phyloP scores from a whole-genome alignment of 2,797 vertebrate species.

The Enoplosus armatus region DNA sequence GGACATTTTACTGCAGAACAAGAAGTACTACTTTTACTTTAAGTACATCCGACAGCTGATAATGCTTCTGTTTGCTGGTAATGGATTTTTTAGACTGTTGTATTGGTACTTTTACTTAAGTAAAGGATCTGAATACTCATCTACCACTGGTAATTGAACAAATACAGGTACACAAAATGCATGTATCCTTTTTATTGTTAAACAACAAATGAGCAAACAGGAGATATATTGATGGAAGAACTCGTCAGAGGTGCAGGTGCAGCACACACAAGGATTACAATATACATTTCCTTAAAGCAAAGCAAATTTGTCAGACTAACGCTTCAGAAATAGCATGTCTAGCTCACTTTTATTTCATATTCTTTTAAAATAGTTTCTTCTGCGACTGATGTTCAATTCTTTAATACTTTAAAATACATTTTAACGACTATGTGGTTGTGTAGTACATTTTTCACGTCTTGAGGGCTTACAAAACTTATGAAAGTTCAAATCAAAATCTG shows the following conservation, averaged over 20 bases:
- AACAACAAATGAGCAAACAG: neutral
- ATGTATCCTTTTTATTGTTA: neutral
- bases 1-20: no score
- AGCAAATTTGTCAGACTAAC: neutral
- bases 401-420: conserved; percentile 6
- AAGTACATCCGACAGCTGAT: no score
- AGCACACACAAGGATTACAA: neutral
- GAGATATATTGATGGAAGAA: neutral
- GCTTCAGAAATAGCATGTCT: conserved; percentile 1
- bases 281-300: neutral
- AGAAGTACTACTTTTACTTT: no score
- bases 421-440: neutral
- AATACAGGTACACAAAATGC: neutral
- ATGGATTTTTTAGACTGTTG: no score
- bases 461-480: neutral
- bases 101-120: no score
- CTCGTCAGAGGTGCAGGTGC: neutral
- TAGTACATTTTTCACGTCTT: neutral
- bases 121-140: no score
- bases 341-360: neutral
- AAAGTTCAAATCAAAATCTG: neutral
- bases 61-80: no score
- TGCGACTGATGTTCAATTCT: neutral
- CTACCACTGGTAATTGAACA: no score
- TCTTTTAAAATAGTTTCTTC: neutral